phyloP scores from a whole-genome alignment of 2,113 vertebrate species.

The Gallinago media region DNA sequence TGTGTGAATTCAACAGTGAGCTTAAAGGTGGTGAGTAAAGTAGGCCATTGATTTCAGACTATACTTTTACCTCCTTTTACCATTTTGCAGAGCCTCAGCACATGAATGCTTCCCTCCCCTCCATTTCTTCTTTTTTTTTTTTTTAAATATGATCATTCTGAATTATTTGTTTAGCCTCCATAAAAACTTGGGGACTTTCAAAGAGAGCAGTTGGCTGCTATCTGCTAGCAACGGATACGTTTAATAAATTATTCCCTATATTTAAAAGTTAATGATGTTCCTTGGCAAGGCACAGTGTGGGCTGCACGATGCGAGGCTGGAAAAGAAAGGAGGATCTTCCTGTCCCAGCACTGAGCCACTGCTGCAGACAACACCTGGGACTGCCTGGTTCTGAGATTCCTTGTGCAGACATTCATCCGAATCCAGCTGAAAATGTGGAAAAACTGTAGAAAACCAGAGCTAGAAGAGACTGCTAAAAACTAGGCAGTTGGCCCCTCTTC shows the following conservation, averaged over 20 bases:
- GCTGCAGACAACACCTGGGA: neutral
- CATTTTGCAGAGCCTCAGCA: neutral
- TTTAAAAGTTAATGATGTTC: neutral
- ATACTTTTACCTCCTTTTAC: neutral
- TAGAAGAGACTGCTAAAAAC: neutral
- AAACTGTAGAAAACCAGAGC: neutral
- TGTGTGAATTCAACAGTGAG: neutral
- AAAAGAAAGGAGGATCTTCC: neutral
- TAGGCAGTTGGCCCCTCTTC: neutral
- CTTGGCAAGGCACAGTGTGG: neutral
- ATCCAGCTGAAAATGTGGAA: neutral
- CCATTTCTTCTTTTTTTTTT: neutral
- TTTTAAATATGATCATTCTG: neutral
- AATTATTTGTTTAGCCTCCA: neutral
- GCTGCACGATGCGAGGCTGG: neutral
- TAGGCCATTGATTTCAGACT: neutral
- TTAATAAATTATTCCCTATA: conserved; percentile 6
- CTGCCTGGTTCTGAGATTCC: neutral
- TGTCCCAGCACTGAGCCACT: neutral
- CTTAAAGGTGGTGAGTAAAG: neutral
- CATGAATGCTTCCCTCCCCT: accelerated
- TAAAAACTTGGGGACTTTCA: neutral
- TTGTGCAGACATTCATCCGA: neutral
- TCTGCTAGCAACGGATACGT: neutral
- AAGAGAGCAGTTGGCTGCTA: neutral